Conservation (phyloP, 2,113 vertebrate genomes). For the Proterorhinus semilunaris region DNA sequence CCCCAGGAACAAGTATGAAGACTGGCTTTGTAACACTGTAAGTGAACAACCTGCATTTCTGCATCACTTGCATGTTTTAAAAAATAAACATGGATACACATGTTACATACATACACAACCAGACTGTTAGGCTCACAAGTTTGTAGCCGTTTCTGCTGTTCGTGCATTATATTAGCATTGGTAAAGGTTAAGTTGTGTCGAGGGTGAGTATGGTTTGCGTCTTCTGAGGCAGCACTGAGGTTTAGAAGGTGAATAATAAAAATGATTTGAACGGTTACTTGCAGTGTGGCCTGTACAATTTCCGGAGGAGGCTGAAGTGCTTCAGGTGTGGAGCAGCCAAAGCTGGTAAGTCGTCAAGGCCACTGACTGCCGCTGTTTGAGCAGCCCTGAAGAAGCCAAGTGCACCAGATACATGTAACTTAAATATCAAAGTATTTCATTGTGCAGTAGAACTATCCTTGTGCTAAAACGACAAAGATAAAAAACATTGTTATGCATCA, state of each 20-base stretch:
- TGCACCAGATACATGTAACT: slow-evolving; percentile 34
- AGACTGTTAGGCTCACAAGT: slow-evolving; percentile 14
- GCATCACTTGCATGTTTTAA: slow-evolving; percentile 3
- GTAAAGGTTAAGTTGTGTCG: slow-evolving; percentile 50
- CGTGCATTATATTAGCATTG: slow-evolving; percentile 19
- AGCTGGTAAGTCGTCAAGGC: slow-evolving; percentile 86
- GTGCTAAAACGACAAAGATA: neutral
- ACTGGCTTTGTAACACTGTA: slow-evolving; percentile 99
- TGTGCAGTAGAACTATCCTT: slow-evolving; percentile 17
- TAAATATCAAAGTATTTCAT: neutral
- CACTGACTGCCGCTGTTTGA: slow-evolving; percentile 61
- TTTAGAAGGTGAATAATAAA: slow-evolving; percentile 76
- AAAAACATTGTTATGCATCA: slow-evolving; percentile 9
- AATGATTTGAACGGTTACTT: slow-evolving; percentile 80
- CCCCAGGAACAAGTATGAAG: slow-evolving; percentile 96
- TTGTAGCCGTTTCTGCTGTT: slow-evolving; percentile 23
- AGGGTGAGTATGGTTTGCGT: slow-evolving; percentile 64
- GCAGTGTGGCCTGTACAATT: slow-evolving; percentile 99
- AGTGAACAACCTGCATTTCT: slow-evolving; percentile 38
- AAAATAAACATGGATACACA: slow-evolving; percentile 3
- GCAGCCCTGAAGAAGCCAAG: slow-evolving; percentile 38
- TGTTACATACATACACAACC: slow-evolving; percentile 5
- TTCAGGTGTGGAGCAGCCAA: slow-evolving; percentile 98
- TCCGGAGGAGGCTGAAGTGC: slow-evolving; percentile 98
- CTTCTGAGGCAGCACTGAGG: slow-evolving; percentile 61